Evolutionary conservation across 2,113 vertebrate genomes (phyloP).

Genomic region (Eupsittula cactorum): DNA sequence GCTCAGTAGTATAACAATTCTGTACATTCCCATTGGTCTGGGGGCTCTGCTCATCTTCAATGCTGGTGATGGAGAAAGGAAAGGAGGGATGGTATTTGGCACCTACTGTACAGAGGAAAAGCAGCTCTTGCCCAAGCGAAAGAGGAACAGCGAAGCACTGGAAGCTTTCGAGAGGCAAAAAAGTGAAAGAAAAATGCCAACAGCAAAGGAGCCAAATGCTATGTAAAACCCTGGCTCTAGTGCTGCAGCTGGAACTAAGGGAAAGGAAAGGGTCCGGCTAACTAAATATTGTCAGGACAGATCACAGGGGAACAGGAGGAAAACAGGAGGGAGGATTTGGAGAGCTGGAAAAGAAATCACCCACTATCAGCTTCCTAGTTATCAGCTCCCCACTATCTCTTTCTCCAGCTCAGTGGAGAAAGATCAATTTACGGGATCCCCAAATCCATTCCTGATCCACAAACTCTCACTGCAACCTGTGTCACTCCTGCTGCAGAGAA

Average conservation of each 20-base stretch:
- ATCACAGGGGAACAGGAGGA: background rate
- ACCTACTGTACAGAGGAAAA: background rate
- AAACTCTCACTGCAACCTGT: background rate
- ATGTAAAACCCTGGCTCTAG: background rate
- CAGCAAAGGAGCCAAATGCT: background rate
- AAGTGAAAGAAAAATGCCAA: background rate
- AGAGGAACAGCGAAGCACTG: background rate
- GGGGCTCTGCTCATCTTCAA: slow-evolving; percentile 59
- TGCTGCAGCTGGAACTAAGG: background rate
- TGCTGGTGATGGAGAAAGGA: slow-evolving; percentile 70
- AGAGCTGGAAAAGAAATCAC: background rate
- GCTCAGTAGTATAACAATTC: slow-evolving; percentile 90
- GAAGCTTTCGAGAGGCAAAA: slow-evolving; percentile 1
- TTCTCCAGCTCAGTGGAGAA: background rate
- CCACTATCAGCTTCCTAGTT: background rate
- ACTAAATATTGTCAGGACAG: background rate
- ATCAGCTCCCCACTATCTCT: rapidly evolving
- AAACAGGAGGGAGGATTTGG: background rate
- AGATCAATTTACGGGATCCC: background rate
- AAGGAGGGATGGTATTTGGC: slow-evolving; percentile 48
- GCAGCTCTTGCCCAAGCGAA: background rate
- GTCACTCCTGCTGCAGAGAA: background rate
- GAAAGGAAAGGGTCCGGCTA: background rate
- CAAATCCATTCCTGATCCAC: background rate
- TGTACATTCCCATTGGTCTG: slow-evolving; percentile 81